phyloP scores from a whole-genome alignment of 2,888 invertebrate species.

The Cheilosia soror region DNA sequence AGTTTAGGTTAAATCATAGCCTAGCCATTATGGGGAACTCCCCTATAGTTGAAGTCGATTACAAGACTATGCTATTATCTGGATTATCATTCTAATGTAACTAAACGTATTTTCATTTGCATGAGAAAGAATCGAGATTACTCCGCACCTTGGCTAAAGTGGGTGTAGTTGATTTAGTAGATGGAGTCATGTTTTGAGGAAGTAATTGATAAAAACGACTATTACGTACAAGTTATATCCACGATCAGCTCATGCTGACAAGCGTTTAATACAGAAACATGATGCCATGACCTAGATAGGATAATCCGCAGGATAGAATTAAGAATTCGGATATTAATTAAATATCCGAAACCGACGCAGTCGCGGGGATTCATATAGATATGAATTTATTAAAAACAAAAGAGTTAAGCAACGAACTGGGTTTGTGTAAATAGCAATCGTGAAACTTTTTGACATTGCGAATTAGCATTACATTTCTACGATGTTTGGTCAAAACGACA shows the following conservation, averaged over 20 bases:
- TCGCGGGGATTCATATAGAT: not conserved
- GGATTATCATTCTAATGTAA: slow-evolving; percentile 44
- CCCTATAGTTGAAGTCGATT: slow-evolving; percentile 12
- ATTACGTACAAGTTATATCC: slow-evolving; percentile 6
- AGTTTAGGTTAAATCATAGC: slow-evolving; percentile 27
- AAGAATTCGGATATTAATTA: not conserved
- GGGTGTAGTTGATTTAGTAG: slow-evolving; percentile 24
- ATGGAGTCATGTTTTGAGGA: slow-evolving; percentile 10
- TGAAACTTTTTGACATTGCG: too few species aligned
- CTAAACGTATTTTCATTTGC: slow-evolving; percentile 44
- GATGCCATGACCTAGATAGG: not conserved
- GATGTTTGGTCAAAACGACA: too few species aligned
- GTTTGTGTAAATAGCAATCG: too few species aligned
- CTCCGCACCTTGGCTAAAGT: slow-evolving; percentile 9
- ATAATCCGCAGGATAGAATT: not conserved
- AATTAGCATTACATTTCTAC: too few species aligned
- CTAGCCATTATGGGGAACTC: slow-evolving; percentile 37
- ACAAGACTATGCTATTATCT: slow-evolving; percentile 19
- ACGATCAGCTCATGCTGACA: not conserved
- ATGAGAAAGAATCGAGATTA: slow-evolving; percentile 2
- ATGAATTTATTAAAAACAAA: not conserved
- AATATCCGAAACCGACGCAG: not conserved
- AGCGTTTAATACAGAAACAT: not conserved
- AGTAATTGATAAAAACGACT: slow-evolving; percentile 51
- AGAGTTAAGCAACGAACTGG: not conserved